Evolutionary conservation across 2,113 vertebrate genomes (phyloP).

Genomic region (Monarcha castaneiventris): DNA sequence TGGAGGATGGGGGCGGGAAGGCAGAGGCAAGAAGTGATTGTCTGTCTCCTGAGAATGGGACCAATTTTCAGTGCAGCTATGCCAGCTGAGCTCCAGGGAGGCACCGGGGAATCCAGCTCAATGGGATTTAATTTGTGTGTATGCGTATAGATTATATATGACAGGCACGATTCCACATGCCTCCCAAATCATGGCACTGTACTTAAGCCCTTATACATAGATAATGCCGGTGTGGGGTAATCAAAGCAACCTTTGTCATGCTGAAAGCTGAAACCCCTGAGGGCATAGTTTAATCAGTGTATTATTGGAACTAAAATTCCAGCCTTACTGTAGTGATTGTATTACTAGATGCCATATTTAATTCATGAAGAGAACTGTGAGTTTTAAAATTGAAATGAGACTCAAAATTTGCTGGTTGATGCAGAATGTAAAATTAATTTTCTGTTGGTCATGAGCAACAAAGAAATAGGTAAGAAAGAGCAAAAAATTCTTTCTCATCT

Average conservation of each 20-base stretch:
- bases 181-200: conserved; percentile 15
- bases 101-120: conserved; percentile 39
- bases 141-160: conserved; percentile 14
- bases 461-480: not conserved
- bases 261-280: conserved; percentile 34
- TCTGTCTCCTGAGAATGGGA: conserved; percentile 27
- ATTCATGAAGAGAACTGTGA: conserved; percentile 27
- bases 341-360: conserved; percentile 42
- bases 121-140: conserved; percentile 37
- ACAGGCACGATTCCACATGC: conserved; percentile 40
- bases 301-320: conserved; percentile 40
- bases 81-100: conserved; percentile 53
- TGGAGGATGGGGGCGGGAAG: not conserved
- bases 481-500: not conserved
- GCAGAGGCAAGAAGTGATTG: conserved; percentile 24
- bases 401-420: not conserved
- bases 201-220: conserved; percentile 8
- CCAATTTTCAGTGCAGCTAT: conserved; percentile 49
- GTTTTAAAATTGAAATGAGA: conserved; percentile 26
- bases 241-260: conserved; percentile 56
- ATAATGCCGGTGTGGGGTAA: conserved; percentile 19
- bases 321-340: not conserved
- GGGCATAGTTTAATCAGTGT: conserved; percentile 53
- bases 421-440: conserved; percentile 36
- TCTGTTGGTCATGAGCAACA: not conserved